Evolutionary conservation across 2,113 vertebrate species (phyloP).

Genomic region (Bubo blakistoni): DNA sequence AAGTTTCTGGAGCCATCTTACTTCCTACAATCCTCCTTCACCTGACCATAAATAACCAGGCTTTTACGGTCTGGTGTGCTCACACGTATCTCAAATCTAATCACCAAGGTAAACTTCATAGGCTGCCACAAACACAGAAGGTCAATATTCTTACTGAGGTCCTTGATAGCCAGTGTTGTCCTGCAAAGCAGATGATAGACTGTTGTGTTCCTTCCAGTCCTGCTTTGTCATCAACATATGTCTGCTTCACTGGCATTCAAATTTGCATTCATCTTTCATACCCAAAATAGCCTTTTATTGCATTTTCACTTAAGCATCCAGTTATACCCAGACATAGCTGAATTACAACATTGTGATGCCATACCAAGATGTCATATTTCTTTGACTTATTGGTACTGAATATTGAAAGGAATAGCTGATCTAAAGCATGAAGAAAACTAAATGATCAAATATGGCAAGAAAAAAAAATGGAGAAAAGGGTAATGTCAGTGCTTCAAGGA

Average conservation of each 20-base stretch:
- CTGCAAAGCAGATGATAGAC: neutral
- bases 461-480: neutral
- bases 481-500: neutral
- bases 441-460: neutral
- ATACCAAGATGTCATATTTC: accelerated
- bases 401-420: neutral
- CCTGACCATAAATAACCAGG: neutral
- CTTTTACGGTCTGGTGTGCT: neutral
- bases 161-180: neutral
- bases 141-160: neutral
- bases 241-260: neutral
- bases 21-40: neutral
- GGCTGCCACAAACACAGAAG: neutral
- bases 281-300: neutral
- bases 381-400: neutral
- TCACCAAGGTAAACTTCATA: neutral
- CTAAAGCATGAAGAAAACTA: neutral
- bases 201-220: neutral
- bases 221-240: neutral
- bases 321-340: neutral
- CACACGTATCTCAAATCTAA: neutral
- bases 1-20: neutral
- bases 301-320: neutral
- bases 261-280: neutral
- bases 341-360: neutral